Conservation (phyloP, 2,888 invertebrate species). For the Eupithecia exiguata region DNA sequence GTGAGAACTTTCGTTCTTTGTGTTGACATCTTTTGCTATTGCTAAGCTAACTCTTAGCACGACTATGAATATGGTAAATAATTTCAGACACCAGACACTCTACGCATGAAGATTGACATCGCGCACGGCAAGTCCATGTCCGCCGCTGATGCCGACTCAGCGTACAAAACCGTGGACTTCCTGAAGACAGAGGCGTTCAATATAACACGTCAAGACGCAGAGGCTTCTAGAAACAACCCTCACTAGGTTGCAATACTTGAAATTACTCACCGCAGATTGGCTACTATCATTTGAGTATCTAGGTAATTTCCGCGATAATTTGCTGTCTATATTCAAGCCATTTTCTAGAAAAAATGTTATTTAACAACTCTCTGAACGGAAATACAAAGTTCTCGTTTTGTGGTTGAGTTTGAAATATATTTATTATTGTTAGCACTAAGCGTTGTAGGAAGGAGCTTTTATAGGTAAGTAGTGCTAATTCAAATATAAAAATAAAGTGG, state of each 20-base stretch:
- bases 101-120: conserved; percentile 48
- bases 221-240: conserved; percentile 82
- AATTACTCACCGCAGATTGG: not conserved
- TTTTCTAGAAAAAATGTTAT: not conserved
- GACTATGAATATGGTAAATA: not conserved
- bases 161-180: conserved; percentile 97
- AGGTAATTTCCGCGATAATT: not conserved
- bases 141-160: conserved; percentile 74
- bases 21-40: too few relatives aligned
- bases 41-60: too few relatives aligned
- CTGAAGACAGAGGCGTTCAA: conserved; percentile 96
- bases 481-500: not conserved
- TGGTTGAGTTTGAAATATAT: not conserved
- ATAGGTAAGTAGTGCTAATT: not conserved
- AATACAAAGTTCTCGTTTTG: not conserved
- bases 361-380: not conserved
- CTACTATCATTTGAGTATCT: not conserved
- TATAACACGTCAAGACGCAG: conserved; percentile 91
- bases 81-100: conserved; percentile 51
- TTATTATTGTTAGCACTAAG: not conserved
- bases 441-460: not conserved
- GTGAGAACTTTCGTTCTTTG: too few relatives aligned
- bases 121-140: conserved; percentile 63
- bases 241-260: conserved; percentile 25
- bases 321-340: not conserved